Base-by-base conservation (phyloP, 2,888 invertebrate species). In the Clistopyga incitator region DNA sequence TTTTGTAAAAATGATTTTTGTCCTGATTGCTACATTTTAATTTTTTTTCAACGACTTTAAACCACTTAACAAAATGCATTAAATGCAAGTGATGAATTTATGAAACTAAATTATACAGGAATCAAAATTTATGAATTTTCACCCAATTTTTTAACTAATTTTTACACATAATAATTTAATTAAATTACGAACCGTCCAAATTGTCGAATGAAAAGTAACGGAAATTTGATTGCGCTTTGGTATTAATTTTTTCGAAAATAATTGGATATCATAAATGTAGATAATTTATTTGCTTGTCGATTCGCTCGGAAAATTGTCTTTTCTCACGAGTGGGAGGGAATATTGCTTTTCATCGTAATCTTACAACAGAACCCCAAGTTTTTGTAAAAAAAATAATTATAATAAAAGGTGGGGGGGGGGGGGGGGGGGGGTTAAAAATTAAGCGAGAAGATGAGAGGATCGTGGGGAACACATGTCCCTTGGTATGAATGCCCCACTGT, bases 401-500 rank as follows among this genome's bases (percentile, higher is more conserved):
- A 18, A 50, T 18, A 23, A 23, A 77, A 76, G 84, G 78, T n/a
- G n/a, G n/a, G n/a, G n/a, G 65, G 54, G 70, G 70, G 77, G 71
- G 61, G 45, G 45, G 52, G 29, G 15, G 54, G 6, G 45, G 52
- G 45, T 38, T 29, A 25, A 42, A 56, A 52, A 34, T 34, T 38
- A 23, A 71, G 29, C 56, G 56, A 71, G 71, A 79, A 70, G 76
- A 83, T 54, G 83, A 80, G 83, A 80, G 76, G 59, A 20, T 61
- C 59, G 72, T 59, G 47, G 42, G 20, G 18, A 80, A 77, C 83
- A 83, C 72, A 80, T 83, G 80, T 83, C 38, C 79, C 74, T 45
- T 68, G 52, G 72, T 45, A 80, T 83, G 80, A 83, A 83, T 80
- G 83, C 77, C 25, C 72, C 80, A 80, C 80, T 80, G 83, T 80